Evolutionary conservation across 2,113 vertebrate species (phyloP), one percentile per base, ranked within the genome.

Genomic region (Takifugu bimaculatus): DNA sequence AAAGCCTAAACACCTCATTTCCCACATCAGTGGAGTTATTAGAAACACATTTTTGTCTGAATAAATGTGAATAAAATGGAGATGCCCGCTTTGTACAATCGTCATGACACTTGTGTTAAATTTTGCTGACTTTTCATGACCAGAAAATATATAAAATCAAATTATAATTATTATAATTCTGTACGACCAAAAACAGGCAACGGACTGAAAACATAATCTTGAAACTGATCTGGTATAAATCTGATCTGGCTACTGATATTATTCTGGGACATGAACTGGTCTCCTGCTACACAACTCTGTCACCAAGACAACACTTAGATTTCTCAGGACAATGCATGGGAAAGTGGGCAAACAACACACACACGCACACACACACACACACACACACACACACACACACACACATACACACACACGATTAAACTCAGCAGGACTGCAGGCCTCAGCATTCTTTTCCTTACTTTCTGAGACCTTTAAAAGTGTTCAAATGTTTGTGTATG

Each of bases 291-390:
- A 26, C 13, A 6, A 26, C 50, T 54, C 29, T 13, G 76, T 85
- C 77, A 70, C 81, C 83, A 63, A 26, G 86, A 81, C 78, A 73
- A 85, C 83, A 62, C 67, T 42, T 50, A 55, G 62, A 78, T 70
- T 70, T 80, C 70, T 49, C 78, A 64, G 61, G 74, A 81, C 79
- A 80, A 88, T 70, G 79, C 79, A 80, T 78, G 74, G 76, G 81
- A 87, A 84, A 70, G 20, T 35, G 51, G 53, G 60, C 60, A 63
- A 73, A 82, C 75, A 84, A 86, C 55, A 52, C 50, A 66, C 43
- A 61, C 54, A 54, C 60, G 50, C 53, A 53, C 63, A 47, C 39
- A 20, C 54, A 66, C n/a, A n/a, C n/a, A n/a, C 35, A 26, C 47
- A 58, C 25, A 25, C 54, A 63, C 54, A 57, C 53, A 70, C 51